Evolutionary conservation across 2,797 vertebrate species (phyloP).

Genomic region (Agapornis canus): DNA sequence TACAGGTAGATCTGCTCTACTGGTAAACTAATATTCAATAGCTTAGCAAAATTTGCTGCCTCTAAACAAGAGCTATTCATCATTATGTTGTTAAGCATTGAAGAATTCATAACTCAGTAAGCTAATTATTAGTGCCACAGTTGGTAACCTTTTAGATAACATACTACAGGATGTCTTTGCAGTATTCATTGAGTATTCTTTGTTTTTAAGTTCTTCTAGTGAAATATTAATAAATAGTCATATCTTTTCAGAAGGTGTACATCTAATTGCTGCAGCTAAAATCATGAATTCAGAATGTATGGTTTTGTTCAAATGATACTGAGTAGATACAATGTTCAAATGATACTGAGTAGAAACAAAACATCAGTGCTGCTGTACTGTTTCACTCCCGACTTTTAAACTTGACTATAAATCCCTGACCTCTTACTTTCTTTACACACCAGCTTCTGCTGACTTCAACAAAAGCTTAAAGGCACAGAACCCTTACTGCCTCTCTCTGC

Average conservation of each 20-base stretch:
- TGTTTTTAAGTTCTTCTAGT: neutral
- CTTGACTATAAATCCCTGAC: neutral
- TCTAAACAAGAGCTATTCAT: neutral
- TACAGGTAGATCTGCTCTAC: neutral
- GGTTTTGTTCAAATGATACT: neutral
- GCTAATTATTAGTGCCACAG: neutral
- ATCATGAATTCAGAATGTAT: neutral
- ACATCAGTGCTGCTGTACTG: neutral
- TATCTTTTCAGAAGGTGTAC: neutral
- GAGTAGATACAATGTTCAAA: neutral
- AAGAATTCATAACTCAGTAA: neutral
- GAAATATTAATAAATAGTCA: neutral
- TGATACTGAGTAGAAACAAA: neutral
- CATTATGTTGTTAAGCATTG: neutral
- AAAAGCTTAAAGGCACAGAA: neutral
- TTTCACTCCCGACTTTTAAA: neutral
- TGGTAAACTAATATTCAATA: neutral
- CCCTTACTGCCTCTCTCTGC: neutral
- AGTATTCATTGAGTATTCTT: neutral
- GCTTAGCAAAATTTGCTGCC: neutral
- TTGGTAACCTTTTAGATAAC: neutral
- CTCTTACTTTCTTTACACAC: neutral
- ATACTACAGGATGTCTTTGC: neutral
- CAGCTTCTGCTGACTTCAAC: neutral
- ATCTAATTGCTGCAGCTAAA: neutral